phyloP scores from a whole-genome alignment of 30 jellyfish, hydroid and myxozoan genomes.

The Catostylus mosaicus region DNA sequence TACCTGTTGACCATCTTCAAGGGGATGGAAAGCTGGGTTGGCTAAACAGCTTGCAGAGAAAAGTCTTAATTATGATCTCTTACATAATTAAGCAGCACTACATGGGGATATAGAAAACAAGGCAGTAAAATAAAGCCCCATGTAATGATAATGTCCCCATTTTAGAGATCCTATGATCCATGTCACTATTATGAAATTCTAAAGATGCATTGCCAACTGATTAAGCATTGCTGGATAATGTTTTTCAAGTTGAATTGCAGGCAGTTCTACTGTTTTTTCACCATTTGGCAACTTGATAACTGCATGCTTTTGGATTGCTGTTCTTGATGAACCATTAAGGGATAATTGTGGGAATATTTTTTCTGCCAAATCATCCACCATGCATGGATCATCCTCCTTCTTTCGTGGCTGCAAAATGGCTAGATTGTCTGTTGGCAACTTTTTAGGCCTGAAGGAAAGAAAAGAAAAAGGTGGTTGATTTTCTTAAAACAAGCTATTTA shows the following conservation, averaged over 20 bases:
- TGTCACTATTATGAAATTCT: no score
- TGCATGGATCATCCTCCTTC: slow-evolving; percentile 81
- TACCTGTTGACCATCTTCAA: no score
- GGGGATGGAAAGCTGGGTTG: no score
- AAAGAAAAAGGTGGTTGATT: background rate
- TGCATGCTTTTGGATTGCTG: slow-evolving; percentile 30
- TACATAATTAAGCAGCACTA: no score
- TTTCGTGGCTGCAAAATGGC: slow-evolving; percentile 49
- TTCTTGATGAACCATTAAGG: slow-evolving; percentile 23
- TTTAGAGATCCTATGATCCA: no score
- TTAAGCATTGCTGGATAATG: slow-evolving; percentile 78
- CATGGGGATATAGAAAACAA: no score
- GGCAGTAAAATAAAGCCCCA: no score
- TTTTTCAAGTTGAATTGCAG: slow-evolving; percentile 71
- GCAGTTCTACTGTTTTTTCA: slow-evolving; percentile 70
- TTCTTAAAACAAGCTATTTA: no score
- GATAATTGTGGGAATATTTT: slow-evolving; percentile 84
- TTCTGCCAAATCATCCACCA: slow-evolving; percentile 87
- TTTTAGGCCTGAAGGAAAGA: slow-evolving; percentile 78
- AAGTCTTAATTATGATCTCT: no score
- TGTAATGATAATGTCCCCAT: no score
- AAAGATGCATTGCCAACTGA: slow-evolving; percentile 83
- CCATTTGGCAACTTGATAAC: slow-evolving; percentile 59
- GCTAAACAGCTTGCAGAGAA: no score
- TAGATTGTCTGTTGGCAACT: slow-evolving; percentile 17